Conservation (phyloP, 2,797 vertebrate genomes). For the Gastrophryne carolinensis region DNA sequence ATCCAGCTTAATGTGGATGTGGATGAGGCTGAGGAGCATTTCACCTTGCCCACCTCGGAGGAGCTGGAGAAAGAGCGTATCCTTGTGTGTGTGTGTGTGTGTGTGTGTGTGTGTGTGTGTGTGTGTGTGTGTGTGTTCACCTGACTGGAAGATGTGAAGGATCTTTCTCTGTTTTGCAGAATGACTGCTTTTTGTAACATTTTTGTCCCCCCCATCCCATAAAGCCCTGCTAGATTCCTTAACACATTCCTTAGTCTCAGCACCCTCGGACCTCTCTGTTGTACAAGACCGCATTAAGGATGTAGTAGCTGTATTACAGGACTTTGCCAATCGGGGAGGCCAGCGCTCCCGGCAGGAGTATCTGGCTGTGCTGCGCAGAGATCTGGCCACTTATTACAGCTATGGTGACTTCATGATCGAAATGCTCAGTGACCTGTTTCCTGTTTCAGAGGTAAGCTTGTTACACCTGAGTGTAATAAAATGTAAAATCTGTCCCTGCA, state of each 20-base stretch:
- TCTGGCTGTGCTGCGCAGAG: conserved; percentile 76
- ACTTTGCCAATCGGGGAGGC: conserved; percentile 81
- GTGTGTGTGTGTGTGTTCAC: too few relatives aligned
- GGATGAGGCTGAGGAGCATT: conserved; percentile 78
- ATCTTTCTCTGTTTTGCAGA: too few relatives aligned
- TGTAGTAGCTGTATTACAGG: conserved; percentile 85
- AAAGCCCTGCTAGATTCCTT: conserved; percentile 59
- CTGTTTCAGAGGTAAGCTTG: conserved; percentile 82
- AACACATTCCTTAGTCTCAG: conserved; percentile 62
- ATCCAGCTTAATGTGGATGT: conserved; percentile 86
- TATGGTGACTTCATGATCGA: conserved; percentile 87
- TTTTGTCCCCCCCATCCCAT: not conserved
- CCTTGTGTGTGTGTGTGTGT: conserved; percentile 64
- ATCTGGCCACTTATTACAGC: conserved; percentile 92
- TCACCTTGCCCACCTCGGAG: conserved; percentile 78
- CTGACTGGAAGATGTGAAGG: too few relatives aligned
- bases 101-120: too few relatives aligned
- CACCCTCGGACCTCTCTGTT: conserved; percentile 79
- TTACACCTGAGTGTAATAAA: too few relatives aligned
- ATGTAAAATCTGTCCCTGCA: not conserved
- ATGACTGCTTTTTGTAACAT: too few relatives aligned
- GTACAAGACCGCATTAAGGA: conserved; percentile 92
- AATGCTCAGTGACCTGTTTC: conserved; percentile 89
- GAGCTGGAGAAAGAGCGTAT: conserved; percentile 84
- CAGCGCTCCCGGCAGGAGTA: conserved; percentile 85